Evolutionary conservation across 2,797 vertebrate genomes (phyloP), one percentile per base, ranked within the genome.

Genomic region (Geotrypetes seraphini): DNA sequence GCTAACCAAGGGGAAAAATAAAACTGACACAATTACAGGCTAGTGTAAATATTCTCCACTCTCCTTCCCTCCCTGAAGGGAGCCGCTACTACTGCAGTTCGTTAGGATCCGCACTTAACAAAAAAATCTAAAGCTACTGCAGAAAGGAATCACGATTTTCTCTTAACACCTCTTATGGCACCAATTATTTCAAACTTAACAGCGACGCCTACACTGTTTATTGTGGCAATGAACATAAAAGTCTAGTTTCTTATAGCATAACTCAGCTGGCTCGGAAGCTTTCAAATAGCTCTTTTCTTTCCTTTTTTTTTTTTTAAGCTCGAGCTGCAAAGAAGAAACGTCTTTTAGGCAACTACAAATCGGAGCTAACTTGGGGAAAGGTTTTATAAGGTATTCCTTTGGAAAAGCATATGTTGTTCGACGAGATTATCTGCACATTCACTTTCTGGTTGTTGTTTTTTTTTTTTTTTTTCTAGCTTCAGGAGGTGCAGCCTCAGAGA

Each of bases 11-110:
- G 49, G 39, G 23, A 31, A 42, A n/a, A 44, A 53, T 47, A 53
- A 47, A 53, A 57, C 57, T 47, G 64, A 62, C 62, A 58, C 60
- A 42, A 39, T 56, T 58, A 31, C 47, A 53, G 45, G 43, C 37
- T 29, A 46, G 33, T 25, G 28, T 49, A 49, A 44, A 10, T 31
- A 31, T 31, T 31, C 44, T 52, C 45, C 20, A 16, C 18, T 41
- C 50, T 51, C 31, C 10, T 20, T 19, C 42, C 28, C 29, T 33
- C 21, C 25, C 8, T 12, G 25, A 19, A 12, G 15, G 10, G 9
- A 28, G 22, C 31, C 5, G 20, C n/a, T n/a, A n/a, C n/a, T n/a
- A n/a, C n/a, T n/a, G 9, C 21, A 36, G 25, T 29, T 49, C 28
- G 29, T 33, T 32, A 16, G 23, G 7, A 36, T 31, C 7, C 19